phyloP scores from a whole-genome alignment of 1,140 invertebrate genomes.

The Hyposmocoma kahamanoa region DNA sequence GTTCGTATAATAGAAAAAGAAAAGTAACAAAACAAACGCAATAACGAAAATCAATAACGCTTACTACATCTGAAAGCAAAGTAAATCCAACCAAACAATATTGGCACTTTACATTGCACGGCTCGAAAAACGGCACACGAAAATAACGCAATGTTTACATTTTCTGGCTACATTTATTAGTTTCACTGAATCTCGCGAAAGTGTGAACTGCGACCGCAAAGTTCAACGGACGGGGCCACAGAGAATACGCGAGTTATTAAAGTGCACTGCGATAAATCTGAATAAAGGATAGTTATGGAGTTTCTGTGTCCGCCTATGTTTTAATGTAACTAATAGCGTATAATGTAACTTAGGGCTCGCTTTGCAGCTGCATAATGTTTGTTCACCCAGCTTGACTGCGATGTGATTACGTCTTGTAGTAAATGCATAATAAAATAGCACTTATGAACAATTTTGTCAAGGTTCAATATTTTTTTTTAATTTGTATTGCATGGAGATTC shows the following conservation, averaged over 20 bases:
- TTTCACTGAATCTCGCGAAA: slow-evolving; percentile 36
- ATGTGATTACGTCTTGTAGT: too few relatives aligned
- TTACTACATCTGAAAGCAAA: too few relatives aligned
- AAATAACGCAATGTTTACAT: slow-evolving; percentile 20
- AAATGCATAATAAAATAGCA: too few relatives aligned
- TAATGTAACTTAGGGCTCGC: neutral
- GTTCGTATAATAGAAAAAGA: too few relatives aligned
- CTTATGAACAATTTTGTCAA: too few relatives aligned
- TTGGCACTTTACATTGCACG: slow-evolving; percentile 22
- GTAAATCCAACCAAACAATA: slow-evolving; percentile 2
- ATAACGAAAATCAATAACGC: too few relatives aligned
- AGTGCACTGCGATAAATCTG: slow-evolving; percentile 56
- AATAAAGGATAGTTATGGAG: slow-evolving; percentile 66
- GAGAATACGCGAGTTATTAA: slow-evolving; percentile 27
- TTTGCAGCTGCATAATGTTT: slow-evolving; percentile 3
- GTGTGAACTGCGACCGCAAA: slow-evolving; percentile 38
- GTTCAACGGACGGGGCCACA: slow-evolving; percentile 22
- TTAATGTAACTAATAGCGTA: slow-evolving; percentile 33
- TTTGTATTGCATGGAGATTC: too few relatives aligned
- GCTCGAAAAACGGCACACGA: slow-evolving; percentile 23
- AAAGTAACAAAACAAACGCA: too few relatives aligned
- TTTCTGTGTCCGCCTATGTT: slow-evolving; percentile 47
- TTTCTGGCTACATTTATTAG: slow-evolving; percentile 43
- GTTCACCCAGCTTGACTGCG: too few relatives aligned
- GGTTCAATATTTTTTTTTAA: too few relatives aligned